Evolutionary conservation across 2,797 vertebrate species (phyloP).

Genomic region (Masticophis lateralis): DNA sequence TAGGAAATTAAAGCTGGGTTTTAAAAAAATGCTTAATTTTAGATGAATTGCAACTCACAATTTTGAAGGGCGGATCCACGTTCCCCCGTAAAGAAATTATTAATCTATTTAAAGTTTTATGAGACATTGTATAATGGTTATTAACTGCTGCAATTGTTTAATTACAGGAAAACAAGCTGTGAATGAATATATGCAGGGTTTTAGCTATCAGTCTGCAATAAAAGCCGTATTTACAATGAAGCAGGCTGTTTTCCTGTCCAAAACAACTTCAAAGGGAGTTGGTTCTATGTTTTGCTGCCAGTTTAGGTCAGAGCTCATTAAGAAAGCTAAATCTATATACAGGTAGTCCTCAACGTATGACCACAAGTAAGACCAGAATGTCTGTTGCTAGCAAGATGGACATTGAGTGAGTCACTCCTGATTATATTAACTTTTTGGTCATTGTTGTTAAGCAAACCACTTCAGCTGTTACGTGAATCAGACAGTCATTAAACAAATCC

Average conservation of each 20-base stretch:
- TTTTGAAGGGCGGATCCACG: conserved; percentile 5
- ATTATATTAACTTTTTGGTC: not conserved
- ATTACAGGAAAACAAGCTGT: not conserved
- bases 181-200: not conserved
- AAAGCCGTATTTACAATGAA: not conserved
- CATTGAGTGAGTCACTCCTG: not conserved
- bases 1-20: not conserved
- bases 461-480: not conserved
- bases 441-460: not conserved
- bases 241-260: not conserved
- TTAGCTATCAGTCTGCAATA: not conserved
- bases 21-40: not conserved
- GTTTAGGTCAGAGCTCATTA: not conserved
- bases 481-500: not conserved
- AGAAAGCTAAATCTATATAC: not conserved
- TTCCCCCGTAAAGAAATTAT: not conserved
- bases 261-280: not conserved
- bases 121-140: not conserved
- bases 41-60: not conserved
- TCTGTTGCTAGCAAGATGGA: not conserved
- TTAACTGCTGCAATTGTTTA: not conserved
- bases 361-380: not conserved
- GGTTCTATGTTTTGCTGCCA: not conserved
- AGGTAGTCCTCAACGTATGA: no score
- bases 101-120: conserved; percentile 10